Percentiles rank a stretch among this genome's conserved stretches.
phyloP scores from a whole-genome alignment of 2,113 vertebrate species.

The Leptosomus discolor region DNA sequence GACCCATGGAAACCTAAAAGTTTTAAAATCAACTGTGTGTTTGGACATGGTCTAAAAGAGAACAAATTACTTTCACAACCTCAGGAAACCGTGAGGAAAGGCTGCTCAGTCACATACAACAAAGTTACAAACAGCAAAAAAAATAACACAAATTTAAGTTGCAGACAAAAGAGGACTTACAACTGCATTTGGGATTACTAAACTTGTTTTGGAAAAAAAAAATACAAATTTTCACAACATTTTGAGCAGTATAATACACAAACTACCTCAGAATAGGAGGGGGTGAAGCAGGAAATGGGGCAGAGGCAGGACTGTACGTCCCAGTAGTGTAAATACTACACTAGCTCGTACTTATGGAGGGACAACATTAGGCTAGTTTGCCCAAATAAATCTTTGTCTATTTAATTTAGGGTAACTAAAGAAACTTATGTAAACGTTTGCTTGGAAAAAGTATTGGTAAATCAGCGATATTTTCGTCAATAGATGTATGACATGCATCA shows the following conservation, averaged over 20 bases:
- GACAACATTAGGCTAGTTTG: background rate
- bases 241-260: background rate
- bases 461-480: background rate
- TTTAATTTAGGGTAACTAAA: background rate
- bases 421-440: background rate
- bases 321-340: background rate
- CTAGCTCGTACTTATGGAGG: accelerated
- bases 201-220: background rate
- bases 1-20: background rate
- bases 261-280: background rate
- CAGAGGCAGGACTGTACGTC: background rate
- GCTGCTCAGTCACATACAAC: background rate
- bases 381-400: background rate
- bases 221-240: background rate
- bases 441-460: background rate
- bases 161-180: background rate
- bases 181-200: background rate
- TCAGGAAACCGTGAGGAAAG: background rate
- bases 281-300: background rate
- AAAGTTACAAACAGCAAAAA: background rate
- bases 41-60: background rate
- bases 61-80: background rate
- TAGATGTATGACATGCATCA: background rate
- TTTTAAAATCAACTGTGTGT: background rate
- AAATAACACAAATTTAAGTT: background rate